Base-by-base conservation (phyloP, 2,888 invertebrate genomes). In the Pristionchus arcanus region DNA sequence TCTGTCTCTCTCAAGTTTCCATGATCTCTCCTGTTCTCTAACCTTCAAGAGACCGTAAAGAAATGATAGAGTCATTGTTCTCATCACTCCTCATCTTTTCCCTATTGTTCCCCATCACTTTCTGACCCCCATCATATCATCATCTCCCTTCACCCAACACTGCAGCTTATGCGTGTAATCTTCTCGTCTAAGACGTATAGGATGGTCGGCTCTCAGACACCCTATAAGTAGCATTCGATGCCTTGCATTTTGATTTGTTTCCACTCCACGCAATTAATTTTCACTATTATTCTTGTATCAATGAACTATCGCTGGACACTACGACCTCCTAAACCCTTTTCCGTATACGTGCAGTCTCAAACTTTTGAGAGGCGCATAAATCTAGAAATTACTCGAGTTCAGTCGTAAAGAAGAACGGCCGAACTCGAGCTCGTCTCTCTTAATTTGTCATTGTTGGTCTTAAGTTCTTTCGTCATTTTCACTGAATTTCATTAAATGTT, bases 131-230 rank as follows among this genome's bases (percentile, higher is more conserved):
- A 21, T 37, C 77, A 55, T 77, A 63, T 53, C 85, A 49, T 63
- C 63, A 16, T 19, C 34, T 55, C 59, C 28, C n/a, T 13, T 49
- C 42, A 49, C 42, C 42, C 42, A 49, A 9, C 42, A 49, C 49
- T 49, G 42, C 42, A n/a, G 53, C 55, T 84, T 42, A 84, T n/a
- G 25, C 63, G 7, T 63, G 63, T 63, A 77, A 77, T 84, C 28
- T 16, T 49, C 7, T 3, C 53, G 53, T 49, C 31, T 77, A 2
- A 34, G 42, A 37, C 19, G 21, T 21, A 21, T 21, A 77, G 84
- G 16, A 37, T 84, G 31, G 53, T 16, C 16, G 28, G 53, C 28
- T n/a, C 49, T 42, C 53, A 42, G n/a, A 34, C n/a, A 31, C 37
- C 15, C 9, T 9, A 49, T 49, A 49, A 3, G 11, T 9, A 3